phyloP scores from a whole-genome alignment of 1,140 invertebrate genomes.

The Helicoverpa armigera region DNA sequence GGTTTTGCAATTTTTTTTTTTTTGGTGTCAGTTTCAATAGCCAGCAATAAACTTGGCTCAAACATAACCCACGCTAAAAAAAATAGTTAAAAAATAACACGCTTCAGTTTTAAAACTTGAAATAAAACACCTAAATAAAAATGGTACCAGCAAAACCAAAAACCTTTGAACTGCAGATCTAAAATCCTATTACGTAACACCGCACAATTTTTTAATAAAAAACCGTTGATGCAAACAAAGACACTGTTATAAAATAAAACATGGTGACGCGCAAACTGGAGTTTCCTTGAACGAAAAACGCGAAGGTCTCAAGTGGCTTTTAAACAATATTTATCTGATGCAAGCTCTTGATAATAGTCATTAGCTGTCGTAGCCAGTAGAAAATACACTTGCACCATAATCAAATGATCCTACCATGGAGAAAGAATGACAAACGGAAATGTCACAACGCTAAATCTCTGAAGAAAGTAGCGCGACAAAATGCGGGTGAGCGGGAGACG shows the following conservation, averaged over 20 bases:
- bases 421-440: too few species aligned
- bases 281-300: constrained; percentile 13
- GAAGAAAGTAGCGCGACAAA: too few species aligned
- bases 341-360: constrained; percentile 43
- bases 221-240: neutral
- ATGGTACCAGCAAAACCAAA: neutral
- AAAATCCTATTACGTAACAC: too few species aligned
- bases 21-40: neutral
- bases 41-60: neutral
- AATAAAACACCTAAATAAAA: neutral
- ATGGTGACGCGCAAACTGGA: neutral
- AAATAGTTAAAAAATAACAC: neutral
- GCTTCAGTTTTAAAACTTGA: neutral
- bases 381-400: constrained; percentile 42
- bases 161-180: neutral
- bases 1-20: constrained; percentile 23
- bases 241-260: neutral
- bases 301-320: constrained; percentile 8
- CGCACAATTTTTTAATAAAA: too few species aligned
- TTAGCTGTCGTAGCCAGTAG: constrained; percentile 23
- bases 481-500: too few species aligned
- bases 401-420: constrained; percentile 2
- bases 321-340: constrained; percentile 48
- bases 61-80: neutral
- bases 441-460: too few species aligned